Evolutionary conservation across 2,888 invertebrate genomes (phyloP).

Genomic region (Tenthredo livida): DNA sequence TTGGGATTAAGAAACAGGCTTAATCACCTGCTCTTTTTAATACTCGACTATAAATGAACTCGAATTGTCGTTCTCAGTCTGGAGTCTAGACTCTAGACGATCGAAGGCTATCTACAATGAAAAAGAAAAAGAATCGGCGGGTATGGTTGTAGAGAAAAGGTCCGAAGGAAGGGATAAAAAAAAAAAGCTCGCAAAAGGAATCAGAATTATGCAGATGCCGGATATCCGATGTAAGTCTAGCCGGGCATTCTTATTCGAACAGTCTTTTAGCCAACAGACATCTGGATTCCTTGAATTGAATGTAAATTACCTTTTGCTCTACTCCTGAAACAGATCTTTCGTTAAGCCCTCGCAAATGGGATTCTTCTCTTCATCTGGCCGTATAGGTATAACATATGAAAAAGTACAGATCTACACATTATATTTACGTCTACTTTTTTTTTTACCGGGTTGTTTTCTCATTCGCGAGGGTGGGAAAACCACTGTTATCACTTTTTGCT

Average conservation of each 20-base stretch:
- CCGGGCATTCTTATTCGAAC: slow-evolving; percentile 67
- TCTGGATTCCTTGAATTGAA: slow-evolving; percentile 73
- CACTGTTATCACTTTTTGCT: not conserved
- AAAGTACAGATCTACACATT: not conserved
- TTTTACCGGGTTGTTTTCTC: not conserved
- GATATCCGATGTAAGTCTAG: slow-evolving; percentile 66
- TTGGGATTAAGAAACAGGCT: slow-evolving; percentile 60
- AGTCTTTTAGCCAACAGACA: slow-evolving; percentile 69
- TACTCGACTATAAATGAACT: slow-evolving; percentile 57
- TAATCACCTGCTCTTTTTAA: slow-evolving; percentile 70
- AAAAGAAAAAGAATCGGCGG: slow-evolving; percentile 55
- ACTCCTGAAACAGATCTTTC: slow-evolving; percentile 68
- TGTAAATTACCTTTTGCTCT: slow-evolving; percentile 71
- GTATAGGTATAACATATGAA: not conserved
- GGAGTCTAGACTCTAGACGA: slow-evolving; percentile 39
- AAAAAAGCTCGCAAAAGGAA: slow-evolving; percentile 48
- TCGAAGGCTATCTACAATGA: slow-evolving; percentile 31
- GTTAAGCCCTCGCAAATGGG: slow-evolving; percentile 70
- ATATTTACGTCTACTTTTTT: not conserved
- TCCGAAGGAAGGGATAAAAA: slow-evolving; percentile 49
- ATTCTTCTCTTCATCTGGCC: slow-evolving; percentile 31
- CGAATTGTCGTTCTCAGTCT: not conserved
- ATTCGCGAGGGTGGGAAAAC: not conserved
- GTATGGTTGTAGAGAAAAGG: slow-evolving; percentile 42
- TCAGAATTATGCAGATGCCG: slow-evolving; percentile 71